phyloP scores from a whole-genome alignment of 2,113 vertebrate genomes.

The Numenius arquata region DNA sequence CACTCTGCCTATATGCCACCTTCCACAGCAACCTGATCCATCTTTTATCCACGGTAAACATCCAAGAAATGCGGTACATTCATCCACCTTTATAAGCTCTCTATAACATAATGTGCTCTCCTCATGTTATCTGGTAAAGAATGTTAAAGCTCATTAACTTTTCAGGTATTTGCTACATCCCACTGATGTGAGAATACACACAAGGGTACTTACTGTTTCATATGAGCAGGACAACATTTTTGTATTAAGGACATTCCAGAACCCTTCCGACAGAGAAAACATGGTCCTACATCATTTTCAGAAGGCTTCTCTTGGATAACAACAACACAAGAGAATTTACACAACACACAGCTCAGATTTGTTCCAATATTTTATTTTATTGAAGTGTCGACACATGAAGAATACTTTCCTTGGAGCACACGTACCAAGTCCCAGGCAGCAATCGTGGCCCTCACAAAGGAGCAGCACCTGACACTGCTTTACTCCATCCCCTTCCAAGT shows the following conservation, averaged over 20 bases:
- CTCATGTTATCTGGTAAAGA: background rate
- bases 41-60: background rate
- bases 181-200: background rate
- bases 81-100: background rate
- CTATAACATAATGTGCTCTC: background rate
- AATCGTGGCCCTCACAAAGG: background rate
- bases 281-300: background rate
- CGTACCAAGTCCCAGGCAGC: background rate
- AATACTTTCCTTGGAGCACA: background rate
- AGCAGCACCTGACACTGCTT: background rate
- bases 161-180: background rate
- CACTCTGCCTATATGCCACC: background rate
- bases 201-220: background rate
- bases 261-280: background rate
- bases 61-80: background rate
- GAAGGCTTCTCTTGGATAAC: background rate
- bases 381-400: background rate
- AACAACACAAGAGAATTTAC: background rate
- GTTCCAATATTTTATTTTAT: background rate
- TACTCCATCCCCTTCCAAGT: background rate
- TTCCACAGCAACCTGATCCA: background rate
- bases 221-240: background rate
- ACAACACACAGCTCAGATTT: background rate
- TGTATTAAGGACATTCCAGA: background rate
- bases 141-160: background rate